Conservation (phyloP, 2,888 invertebrate species). For the Entomobrya proxima region DNA sequence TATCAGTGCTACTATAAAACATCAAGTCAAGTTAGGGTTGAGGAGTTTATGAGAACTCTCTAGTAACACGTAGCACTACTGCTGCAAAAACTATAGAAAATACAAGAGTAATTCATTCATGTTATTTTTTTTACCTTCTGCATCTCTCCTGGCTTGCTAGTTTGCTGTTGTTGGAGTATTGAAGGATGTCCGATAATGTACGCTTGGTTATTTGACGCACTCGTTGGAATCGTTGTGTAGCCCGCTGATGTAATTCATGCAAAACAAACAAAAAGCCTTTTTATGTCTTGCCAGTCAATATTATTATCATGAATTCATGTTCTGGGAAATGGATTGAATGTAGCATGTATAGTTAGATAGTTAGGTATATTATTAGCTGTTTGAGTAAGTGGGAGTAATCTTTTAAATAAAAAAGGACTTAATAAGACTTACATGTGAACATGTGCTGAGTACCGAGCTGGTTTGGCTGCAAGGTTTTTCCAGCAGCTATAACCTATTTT, state of each 20-base stretch:
- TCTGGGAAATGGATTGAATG: not conserved
- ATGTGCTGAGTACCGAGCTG: conserved; percentile 88
- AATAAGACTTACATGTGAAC: too few species aligned
- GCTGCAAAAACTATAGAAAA: conserved; percentile 18
- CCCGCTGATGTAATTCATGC: conserved; percentile 81
- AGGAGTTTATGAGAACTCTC: not conserved
- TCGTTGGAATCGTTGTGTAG: conserved; percentile 87
- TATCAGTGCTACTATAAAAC: not conserved
- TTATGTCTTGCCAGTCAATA: conserved; percentile 2
- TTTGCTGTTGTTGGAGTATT: conserved; percentile 82
- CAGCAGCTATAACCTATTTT: conserved; percentile 86
- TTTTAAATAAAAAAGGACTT: too few species aligned
- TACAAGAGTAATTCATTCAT: conserved; percentile 7
- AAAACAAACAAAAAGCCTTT: conserved; percentile 17
- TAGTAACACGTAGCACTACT: conserved; percentile 9
- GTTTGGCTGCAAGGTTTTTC: conserved; percentile 88
- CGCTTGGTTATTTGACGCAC: conserved; percentile 76
- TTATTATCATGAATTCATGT: not conserved
- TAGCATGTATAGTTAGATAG: not conserved
- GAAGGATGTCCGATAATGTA: conserved; percentile 81
- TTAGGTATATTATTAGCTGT: not conserved
- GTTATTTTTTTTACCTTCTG: conserved; percentile 80
- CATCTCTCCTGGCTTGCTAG: conserved; percentile 82
- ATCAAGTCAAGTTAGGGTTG: not conserved
- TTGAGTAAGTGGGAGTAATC: not conserved